Evolutionary conservation across 2,888 invertebrate species (phyloP), one percentile per base, ranked within the genome.

Genomic region (Creontiades dilutus): DNA sequence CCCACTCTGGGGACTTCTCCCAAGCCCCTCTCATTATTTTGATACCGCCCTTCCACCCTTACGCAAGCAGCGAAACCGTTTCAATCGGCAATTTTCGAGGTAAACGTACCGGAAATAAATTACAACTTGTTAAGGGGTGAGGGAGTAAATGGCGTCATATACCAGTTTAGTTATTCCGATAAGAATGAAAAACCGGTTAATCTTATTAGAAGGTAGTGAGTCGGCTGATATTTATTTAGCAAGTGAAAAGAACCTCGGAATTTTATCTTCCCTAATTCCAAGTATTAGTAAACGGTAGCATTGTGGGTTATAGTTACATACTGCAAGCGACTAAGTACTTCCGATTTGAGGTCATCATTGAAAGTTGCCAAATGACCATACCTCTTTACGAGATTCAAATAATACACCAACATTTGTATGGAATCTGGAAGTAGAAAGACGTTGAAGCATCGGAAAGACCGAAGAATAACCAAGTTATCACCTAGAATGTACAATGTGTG

Each of bases 51-150:
- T 68, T 46, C 27, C 37, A 47, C 19, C 57, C 85, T 37, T 55
- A 37, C 46, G 52, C 61, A 52, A n/a, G 37, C 61, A 55, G 27
- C 55, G 46, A n/a, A 37, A 19, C 86, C 27, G 75, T 61, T 86
- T 86, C 86, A 86, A 86, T 75, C 75, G 86, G 75, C 86, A 86
- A 86, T 86, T 86, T 86, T 86, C 86, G 86, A 48, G 68, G 86
- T 86, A 86, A 86, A 86, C 86, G 86, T 86, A 86, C 86, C 75
- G 86, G 86, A 86, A 86, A 86, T 86, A 86, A 86, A 86, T 86
- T 86, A 86, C 75, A 47, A 46, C 75, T 68, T 68, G 23, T 68
- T 23, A 68, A 19, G 68, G 48, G 75, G 27, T 16, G 86, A 86
- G 86, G 46, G 1, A 48, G 82, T 47, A 52, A 52, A 52, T 47